Base-by-base conservation (phyloP, 2,797 vertebrate species). In the Amblyopsis hoosieri region DNA sequence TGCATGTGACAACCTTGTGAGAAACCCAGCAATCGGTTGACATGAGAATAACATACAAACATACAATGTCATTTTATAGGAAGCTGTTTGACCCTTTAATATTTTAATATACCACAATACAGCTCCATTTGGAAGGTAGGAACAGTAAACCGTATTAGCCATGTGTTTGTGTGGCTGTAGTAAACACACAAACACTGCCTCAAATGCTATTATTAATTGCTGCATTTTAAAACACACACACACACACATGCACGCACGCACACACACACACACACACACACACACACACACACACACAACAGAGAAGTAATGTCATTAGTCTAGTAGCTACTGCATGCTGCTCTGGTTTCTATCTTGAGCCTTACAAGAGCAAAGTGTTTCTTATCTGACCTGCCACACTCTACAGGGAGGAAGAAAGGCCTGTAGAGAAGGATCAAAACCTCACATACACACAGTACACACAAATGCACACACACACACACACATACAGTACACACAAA, bases 301-400 rank as follows among this genome's bases (percentile, higher is more conserved):
- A 78, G 49, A 75, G 31, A 50, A 63, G 52, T 72, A 61, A 84
- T 84, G 76, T 81, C 4, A 73, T 85, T 79, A 80, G 54, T 71
- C 58, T 57, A 55, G 11, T 72, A 74, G 76, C 75, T 71, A 57
- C 64, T n/a, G 17, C 51, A 67, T 62, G 72, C 62, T 37, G 33
- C 33, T 37, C 33, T 37, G 33, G 33, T 37, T 37, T 37, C 33
- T 37, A 37, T 37, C 33, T 37, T 37, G 33, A 37, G 33, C 33
- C 33, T 37, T 37, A 37, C 7, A 7, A 65, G 69, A 72, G 64
- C 69, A 64, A 3, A 62, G 57, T 57, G 74, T 64, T 45, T 14
- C 71, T 80, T 80, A 88, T 87, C 79, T 71, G 64, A 68, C 72
- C 64, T 66, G 76, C 67, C 66, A 73, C 74, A 82, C 71, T 64